Conservation (phyloP, 2,888 invertebrate species). For the Ceriagrion tenellum region DNA sequence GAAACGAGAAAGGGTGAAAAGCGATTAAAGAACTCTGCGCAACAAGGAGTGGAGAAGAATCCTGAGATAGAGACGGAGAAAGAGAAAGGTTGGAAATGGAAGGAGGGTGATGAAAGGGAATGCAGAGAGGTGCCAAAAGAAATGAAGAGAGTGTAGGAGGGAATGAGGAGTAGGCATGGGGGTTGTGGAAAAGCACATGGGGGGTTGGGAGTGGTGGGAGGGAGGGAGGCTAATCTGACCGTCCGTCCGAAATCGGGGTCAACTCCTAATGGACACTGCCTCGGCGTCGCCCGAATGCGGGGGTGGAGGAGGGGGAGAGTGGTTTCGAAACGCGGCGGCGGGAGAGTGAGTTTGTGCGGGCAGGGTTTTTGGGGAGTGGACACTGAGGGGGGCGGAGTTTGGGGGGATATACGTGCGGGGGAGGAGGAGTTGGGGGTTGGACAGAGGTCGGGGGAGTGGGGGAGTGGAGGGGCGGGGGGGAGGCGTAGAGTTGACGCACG, state of each 20-base stretch:
- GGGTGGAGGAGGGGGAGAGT: background rate
- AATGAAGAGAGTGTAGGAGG: background rate
- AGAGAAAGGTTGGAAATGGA: background rate
- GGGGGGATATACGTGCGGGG: background rate
- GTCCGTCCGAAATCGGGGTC: conserved; percentile 63
- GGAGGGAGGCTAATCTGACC: background rate
- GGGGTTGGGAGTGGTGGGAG: background rate
- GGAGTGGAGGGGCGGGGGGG: background rate
- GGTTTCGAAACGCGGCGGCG: background rate
- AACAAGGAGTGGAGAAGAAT: no score
- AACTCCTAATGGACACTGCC: conserved; percentile 59
- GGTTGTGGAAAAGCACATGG: background rate
- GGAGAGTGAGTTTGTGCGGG: background rate
- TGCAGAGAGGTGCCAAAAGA: background rate
- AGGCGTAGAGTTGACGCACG: background rate
- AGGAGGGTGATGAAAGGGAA: background rate
- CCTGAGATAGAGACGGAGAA: no score
- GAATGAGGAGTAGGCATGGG: background rate
- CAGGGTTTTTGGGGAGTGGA: background rate
- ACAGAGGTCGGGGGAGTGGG: background rate
- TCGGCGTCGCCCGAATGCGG: background rate
- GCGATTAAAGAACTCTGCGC: no score
- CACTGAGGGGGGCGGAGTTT: background rate
- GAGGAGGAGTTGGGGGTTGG: background rate
- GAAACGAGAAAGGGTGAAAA: no score